Evolutionary conservation across 2,888 invertebrate species (phyloP).

Genomic region (Drosophila meridionalis): DNA sequence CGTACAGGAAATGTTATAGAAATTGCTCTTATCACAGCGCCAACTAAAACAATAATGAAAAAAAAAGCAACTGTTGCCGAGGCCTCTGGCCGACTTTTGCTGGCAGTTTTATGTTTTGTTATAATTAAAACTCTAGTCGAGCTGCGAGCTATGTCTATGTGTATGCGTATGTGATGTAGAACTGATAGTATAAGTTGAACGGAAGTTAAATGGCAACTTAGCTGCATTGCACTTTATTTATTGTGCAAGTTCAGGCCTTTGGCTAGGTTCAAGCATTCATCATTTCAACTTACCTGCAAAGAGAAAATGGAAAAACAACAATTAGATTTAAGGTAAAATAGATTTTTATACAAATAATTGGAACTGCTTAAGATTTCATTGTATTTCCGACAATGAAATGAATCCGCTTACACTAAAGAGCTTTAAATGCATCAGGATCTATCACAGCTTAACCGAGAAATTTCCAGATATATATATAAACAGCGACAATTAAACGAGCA

Average conservation of each 20-base stretch:
- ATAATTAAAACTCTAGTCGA: conserved; percentile 48
- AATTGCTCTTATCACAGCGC: conserved; percentile 51
- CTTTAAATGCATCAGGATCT: neutral
- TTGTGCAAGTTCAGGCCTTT: neutral
- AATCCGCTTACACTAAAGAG: neutral
- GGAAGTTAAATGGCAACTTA: conserved; percentile 43
- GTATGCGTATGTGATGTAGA: neutral
- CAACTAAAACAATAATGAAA: conserved; percentile 24
- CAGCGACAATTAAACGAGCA: neutral
- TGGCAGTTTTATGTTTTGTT: conserved; percentile 43
- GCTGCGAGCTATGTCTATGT: conserved; percentile 22
- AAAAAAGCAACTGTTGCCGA: neutral
- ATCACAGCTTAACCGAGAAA: neutral
- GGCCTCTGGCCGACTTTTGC: conserved; percentile 40
- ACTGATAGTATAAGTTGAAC: conserved; percentile 11
- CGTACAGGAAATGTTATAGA: conserved; percentile 61
- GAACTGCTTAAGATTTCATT: neutral
- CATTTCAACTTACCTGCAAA: conserved; percentile 39
- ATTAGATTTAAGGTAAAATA: neutral
- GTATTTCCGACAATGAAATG: neutral
- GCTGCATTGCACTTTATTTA: conserved; percentile 33
- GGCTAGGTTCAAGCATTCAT: neutral
- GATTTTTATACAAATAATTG: neutral
- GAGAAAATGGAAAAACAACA: neutral
- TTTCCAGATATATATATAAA: too few species aligned